Evolutionary conservation across 2,888 invertebrate species (phyloP).

Genomic region (Automeris io): DNA sequence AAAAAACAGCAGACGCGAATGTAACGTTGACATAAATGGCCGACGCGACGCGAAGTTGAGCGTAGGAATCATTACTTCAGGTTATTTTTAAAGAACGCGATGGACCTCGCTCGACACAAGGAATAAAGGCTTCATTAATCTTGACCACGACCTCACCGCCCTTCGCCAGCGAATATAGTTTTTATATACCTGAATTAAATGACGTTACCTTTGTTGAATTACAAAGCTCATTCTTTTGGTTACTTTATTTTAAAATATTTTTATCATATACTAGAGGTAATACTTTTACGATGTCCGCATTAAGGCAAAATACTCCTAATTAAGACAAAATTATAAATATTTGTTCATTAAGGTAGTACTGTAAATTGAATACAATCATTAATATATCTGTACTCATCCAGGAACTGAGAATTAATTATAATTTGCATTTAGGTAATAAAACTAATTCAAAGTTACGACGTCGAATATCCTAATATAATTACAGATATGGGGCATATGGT

Average conservation of each 20-base stretch:
- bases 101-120: constrained; percentile 6
- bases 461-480: too few relatives aligned
- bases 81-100: constrained; percentile 11
- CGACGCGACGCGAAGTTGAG: constrained; percentile 4
- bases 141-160: constrained; percentile 13
- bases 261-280: not conserved
- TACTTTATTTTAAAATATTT: not conserved
- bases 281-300: too few relatives aligned
- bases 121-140: constrained; percentile 16
- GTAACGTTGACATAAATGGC: not conserved
- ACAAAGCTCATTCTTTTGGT: not conserved
- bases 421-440: too few relatives aligned
- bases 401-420: too few relatives aligned
- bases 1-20: not conserved
- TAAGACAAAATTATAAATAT: too few relatives aligned
- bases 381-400: too few relatives aligned
- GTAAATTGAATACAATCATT: too few relatives aligned
- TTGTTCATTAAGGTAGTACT: too few relatives aligned
- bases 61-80: constrained; percentile 8
- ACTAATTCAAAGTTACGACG: too few relatives aligned
- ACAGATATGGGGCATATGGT: too few relatives aligned
- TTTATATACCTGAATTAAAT: constrained; percentile 10
- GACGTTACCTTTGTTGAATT: not conserved
- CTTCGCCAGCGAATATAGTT: constrained; percentile 8
- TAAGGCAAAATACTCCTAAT: too few relatives aligned